A percentile compares a stretch with the other conserved stretches of the same genome.
These are phyloP conservation scores for Siniperca chuatsi DNA, from an alignment of 2,113 vertebrate genomes.

Conservation along the genomic window DNA sequence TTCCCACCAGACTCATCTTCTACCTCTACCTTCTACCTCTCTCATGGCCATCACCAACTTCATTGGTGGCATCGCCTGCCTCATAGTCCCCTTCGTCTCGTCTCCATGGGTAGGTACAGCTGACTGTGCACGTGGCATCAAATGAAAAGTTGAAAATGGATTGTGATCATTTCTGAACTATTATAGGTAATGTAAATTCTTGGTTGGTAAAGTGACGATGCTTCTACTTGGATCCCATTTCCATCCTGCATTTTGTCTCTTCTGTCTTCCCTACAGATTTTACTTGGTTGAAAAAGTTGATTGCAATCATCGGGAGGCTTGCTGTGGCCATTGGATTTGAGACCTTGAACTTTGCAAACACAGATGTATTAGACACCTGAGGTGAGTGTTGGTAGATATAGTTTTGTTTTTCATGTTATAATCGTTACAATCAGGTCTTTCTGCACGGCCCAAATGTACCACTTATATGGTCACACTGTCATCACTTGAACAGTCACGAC, in stretches of 20 bases:
- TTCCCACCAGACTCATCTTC: slow-evolving; percentile 87
- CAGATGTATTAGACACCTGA: slow-evolving; percentile 64
- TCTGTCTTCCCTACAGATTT: slow-evolving; percentile 1
- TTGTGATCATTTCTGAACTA: background rate
- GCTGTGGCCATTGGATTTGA: slow-evolving; percentile 54
- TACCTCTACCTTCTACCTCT: slow-evolving; percentile 44
- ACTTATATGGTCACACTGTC: too few relatives aligned
- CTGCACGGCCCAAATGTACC: too few relatives aligned
- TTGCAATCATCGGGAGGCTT: slow-evolving; percentile 81
- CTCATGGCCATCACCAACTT: slow-evolving; percentile 70
- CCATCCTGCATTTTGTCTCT: background rate
- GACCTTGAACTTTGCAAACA: slow-evolving; percentile 66
- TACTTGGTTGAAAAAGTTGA: slow-evolving; percentile 22
- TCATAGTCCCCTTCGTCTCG: slow-evolving; percentile 23
- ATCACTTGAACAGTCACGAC: too few relatives aligned
- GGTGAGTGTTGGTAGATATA: slow-evolving; percentile 26
- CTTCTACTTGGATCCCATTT: background rate
- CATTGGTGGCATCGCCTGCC: slow-evolving; percentile 25
- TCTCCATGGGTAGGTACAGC: background rate
- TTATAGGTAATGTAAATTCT: background rate
- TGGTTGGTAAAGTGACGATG: too few relatives aligned
- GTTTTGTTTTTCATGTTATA: background rate
- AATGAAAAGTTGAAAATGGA: background rate
- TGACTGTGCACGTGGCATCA: background rate
- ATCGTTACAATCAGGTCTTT: too few relatives aligned